Evolutionary conservation across 2,113 vertebrate genomes (phyloP), one percentile per base, ranked within the genome.

Genomic region (Oncorhynchus keta): DNA sequence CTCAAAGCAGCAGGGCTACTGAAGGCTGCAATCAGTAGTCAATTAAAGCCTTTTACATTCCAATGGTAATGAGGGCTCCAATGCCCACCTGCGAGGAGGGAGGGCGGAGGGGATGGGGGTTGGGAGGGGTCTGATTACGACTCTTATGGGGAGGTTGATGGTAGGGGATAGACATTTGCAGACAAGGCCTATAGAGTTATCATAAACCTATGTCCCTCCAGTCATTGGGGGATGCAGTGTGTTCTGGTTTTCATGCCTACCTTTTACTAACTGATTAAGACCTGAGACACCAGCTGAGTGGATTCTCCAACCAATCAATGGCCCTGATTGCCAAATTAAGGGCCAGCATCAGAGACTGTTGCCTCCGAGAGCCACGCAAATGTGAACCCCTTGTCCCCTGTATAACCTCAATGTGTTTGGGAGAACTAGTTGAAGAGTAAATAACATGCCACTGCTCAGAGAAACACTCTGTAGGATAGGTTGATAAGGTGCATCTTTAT

Each of bases 21-120:
- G 69, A 85, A 81, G 71, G 79, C 85, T 79, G 90, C 89, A 92
- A 93, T 94, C 93, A 93, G 90, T 77, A 82, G 82, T 81, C 83
- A 92, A 93, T 93, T 92, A 92, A 80, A 76, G 20, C 90, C 89
- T 89, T 92, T 93, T 92, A 90, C 85, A 88, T 89, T 83, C 91
- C 80, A 86, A 86, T 83, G 73, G 73, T 85, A 85, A 85, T 87
- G 85, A 90, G 84, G 85, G 89, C 84, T 81, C 85, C 18, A 64
- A 64, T 24, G 62, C 62, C 78, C 84, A 87, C 88, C 85, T 88
- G 86, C 75, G 26, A 68, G 49, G n/a, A 48, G 14, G 81, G 76
- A 79, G 70, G 22, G 81, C 0, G 9, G 9, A 45, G 8, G 39
- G 39, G 39, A 45, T 9, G 39, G 39, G 8, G 39, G 39, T 9